These are phyloP conservation scores for Amiota communis DNA, from an alignment of 2,888 invertebrate species.

Conservation along the genomic window DNA sequence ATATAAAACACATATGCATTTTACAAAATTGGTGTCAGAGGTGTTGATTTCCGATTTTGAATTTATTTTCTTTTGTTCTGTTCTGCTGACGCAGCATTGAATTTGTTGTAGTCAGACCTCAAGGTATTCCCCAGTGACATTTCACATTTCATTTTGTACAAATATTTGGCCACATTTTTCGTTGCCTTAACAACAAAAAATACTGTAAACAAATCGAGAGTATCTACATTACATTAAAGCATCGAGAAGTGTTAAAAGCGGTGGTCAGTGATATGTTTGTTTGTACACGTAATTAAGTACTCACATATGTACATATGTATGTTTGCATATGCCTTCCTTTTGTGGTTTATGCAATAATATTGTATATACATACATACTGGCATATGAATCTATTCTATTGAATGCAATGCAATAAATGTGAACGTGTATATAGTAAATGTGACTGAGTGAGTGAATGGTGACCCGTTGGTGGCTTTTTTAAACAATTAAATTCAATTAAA, in stretches of 20 bases:
- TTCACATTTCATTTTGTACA: background rate
- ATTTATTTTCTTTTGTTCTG: conserved; percentile 12
- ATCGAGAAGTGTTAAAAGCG: no score
- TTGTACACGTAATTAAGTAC: background rate
- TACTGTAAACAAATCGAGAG: conserved; percentile 19
- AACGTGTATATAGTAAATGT: background rate
- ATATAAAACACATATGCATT: no score
- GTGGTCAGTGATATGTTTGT: background rate
- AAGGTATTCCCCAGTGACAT: conserved; percentile 13
- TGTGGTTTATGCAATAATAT: conserved; percentile 18
- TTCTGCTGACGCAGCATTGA: conserved; percentile 8
- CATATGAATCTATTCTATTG: background rate
- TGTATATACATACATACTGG: background rate
- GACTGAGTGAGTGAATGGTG: conserved; percentile 12
- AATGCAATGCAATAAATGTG: background rate
- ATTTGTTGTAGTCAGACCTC: background rate
- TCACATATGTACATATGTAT: background rate
- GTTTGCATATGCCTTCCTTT: background rate
- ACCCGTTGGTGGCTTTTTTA: conserved; percentile 7
- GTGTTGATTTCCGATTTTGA: conserved; percentile 14
- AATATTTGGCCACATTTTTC: conserved; percentile 3
- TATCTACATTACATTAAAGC: background rate
- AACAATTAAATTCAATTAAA: conserved; percentile 25
- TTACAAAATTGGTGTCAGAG: conserved; percentile 24
- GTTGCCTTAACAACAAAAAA: conserved; percentile 26